These are phyloP conservation scores for Falco cherrug DNA, from an alignment of 2,797 vertebrate species.

Conservation along the genomic window DNA sequence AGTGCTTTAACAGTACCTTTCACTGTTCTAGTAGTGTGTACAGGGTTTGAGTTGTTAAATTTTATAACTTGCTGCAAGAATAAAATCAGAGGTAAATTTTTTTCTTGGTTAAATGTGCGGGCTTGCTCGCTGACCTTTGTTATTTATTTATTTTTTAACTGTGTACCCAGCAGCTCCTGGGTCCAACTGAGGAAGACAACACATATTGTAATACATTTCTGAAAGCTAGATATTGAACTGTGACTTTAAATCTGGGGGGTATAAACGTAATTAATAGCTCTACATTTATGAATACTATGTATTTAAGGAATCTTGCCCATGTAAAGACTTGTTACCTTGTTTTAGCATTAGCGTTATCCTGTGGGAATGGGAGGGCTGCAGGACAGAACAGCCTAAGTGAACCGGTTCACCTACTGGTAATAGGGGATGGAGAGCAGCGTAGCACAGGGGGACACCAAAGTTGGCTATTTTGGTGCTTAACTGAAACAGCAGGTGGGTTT, in stretches of 20 bases:
- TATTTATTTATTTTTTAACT: background rate
- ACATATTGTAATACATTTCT: background rate
- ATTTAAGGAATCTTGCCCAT: background rate
- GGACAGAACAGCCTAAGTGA: background rate
- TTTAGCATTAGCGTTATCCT: background rate
- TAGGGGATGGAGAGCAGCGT: background rate
- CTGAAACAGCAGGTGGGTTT: background rate
- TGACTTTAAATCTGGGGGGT: background rate
- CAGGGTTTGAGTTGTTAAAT: background rate
- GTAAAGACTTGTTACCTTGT: background rate
- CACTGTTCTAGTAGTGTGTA: background rate
- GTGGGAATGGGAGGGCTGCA: background rate
- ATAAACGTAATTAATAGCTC: background rate
- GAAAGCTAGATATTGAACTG: background rate
- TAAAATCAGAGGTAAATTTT: background rate
- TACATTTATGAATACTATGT: background rate
- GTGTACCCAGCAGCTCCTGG: background rate
- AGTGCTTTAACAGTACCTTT: background rate
- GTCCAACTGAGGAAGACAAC: fast-evolving
- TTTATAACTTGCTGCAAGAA: background rate
- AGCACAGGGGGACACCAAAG: background rate
- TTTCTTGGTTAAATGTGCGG: background rate
- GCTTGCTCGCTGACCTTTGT: background rate
- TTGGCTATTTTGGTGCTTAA: background rate
- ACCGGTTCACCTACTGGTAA: background rate